Percentiles rank a stretch among this genome's conserved stretches.
These are phyloP conservation scores for Platorchestia sp. DNA, from an alignment of 1,140 invertebrate species.

Conservation along the genomic window DNA sequence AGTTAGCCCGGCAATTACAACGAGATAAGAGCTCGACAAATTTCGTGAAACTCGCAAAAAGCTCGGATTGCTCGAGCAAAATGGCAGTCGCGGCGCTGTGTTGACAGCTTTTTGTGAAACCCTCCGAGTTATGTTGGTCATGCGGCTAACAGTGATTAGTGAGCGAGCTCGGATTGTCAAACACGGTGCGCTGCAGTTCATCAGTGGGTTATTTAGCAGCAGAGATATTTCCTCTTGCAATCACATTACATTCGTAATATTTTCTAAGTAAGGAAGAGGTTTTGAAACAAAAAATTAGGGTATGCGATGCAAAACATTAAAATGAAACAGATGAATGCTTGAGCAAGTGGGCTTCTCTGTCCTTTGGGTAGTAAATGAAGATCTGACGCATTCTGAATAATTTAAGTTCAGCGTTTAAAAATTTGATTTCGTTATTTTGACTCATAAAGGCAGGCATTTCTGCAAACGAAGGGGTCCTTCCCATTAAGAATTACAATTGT, in stretches of 20 bases:
- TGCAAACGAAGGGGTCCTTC: not conserved
- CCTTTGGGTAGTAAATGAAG: not conserved
- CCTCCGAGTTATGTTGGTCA: not conserved
- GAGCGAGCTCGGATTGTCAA: not conserved
- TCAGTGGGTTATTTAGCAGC: not conserved
- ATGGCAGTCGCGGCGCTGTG: conserved; percentile 15
- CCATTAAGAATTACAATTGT: not conserved
- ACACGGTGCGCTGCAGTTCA: not conserved
- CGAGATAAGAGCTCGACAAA: conserved; percentile 45
- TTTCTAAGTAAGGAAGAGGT: not conserved
- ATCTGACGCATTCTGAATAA: not conserved
- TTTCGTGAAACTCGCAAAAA: conserved; percentile 39
- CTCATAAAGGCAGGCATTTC: not conserved
- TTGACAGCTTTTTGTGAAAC: conserved; percentile 8
- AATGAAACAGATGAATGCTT: not conserved
- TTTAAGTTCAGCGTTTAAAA: no score
- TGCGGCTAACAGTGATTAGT: not conserved
- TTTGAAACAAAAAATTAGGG: not conserved
- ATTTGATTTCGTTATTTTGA: not conserved
- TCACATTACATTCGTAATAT: not conserved
- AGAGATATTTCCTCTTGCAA: not conserved
- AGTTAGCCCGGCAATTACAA: conserved; percentile 22
- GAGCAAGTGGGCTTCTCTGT: not conserved
- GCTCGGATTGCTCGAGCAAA: not conserved
- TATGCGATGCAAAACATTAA: no score